Evolutionary conservation across 2,113 vertebrate species (phyloP), one percentile per base, ranked within the genome.

Genomic region (Gambusia holbrooki): DNA sequence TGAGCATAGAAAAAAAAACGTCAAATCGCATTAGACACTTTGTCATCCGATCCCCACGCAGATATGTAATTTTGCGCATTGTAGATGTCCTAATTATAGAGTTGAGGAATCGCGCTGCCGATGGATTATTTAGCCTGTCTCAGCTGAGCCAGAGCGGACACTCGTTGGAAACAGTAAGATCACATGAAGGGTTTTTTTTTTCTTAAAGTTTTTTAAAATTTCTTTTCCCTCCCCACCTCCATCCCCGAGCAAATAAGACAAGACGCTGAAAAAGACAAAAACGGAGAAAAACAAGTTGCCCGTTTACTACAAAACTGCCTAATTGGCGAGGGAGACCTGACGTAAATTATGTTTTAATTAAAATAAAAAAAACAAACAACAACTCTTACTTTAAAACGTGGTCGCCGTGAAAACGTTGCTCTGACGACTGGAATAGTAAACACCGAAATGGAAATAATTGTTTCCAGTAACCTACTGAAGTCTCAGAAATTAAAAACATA

Each of bases 51-150:
- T 89, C 90, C 81, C 85, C 86, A 83, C 33, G 73, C 69, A 17
- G 69, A 74, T 83, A 54, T 84, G 29, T 64, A 28, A 73, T 73
- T 85, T 84, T 66, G 76, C 63, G 77, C 51, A 60, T 66, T 89
- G 85, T 77, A 75, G 74, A 79, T 68, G 66, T 75, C 28, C 70
- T 92, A 91, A 93, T 91, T 89, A 91, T 66, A 90, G 84, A 86
- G 76, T 81, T 74, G 76, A 77, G 74, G 81, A 87, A 81, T 87
- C 74, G 74, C 87, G 85, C 84, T 91, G 74, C 66, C 79, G 74
- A 82, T 69, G 82, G 80, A 81, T 86, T 79, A 89, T 89, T 92
- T 37, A 78, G 72, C 71, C 76, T 45, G 66, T 76, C 73, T 73
- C 42, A 70, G 73, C 76, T 76, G 73, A 66, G 73, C 76, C 74